phyloP scores from a whole-genome alignment of 2,113 vertebrate genomes.

The Grammomys surdaster region DNA sequence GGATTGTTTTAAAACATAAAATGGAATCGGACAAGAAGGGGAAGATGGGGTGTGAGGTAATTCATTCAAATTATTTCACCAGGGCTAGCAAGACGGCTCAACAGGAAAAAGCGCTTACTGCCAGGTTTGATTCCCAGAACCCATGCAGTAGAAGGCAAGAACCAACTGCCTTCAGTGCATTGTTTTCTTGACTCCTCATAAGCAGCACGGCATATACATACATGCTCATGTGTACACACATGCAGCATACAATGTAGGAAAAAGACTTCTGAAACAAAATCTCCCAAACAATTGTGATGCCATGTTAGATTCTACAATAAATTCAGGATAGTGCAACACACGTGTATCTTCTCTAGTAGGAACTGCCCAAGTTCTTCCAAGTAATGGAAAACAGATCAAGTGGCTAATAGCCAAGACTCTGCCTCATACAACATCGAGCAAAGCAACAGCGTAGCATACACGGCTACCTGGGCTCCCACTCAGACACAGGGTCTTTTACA shows the following conservation, averaged over 20 bases:
- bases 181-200: background rate
- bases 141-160: background rate
- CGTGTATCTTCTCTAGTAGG: too few relatives aligned
- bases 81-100: background rate
- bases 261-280: background rate
- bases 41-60: background rate
- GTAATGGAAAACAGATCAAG: too few relatives aligned
- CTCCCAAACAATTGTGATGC: background rate
- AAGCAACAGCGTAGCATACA: background rate
- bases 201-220: background rate
- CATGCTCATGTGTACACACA: accelerated
- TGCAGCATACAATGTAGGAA: background rate
- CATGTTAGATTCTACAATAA: background rate
- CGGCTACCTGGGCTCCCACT: background rate
- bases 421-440: background rate
- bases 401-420: background rate
- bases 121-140: background rate
- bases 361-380: too few relatives aligned
- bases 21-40: background rate
- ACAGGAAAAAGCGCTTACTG: background rate
- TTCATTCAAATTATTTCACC: background rate
- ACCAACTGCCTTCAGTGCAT: background rate
- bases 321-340: background rate
- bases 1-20: background rate
- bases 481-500: background rate